phyloP scores from a whole-genome alignment of 2,797 vertebrate genomes.

The Limnodromus scolopaceus region DNA sequence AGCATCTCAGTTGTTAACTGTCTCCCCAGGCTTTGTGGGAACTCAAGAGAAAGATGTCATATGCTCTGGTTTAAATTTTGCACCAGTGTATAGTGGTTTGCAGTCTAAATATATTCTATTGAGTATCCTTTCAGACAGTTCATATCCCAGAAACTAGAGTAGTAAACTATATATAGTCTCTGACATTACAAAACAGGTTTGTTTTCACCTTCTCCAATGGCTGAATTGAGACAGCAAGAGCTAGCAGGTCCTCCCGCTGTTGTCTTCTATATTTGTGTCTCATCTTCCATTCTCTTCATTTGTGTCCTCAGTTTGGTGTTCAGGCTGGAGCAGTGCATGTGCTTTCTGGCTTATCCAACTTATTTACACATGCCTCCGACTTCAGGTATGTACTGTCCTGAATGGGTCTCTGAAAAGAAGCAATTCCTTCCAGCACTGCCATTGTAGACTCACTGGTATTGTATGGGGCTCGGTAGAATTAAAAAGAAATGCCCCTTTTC shows the following conservation, averaged over 20 bases:
- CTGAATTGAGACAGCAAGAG: slow-evolving; percentile 9
- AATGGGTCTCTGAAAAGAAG: background rate
- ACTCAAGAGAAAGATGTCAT: background rate
- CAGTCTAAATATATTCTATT: slow-evolving; percentile 41
- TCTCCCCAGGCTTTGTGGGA: background rate
- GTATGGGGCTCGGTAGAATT: background rate
- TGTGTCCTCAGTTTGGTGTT: background rate
- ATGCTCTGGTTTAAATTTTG: background rate
- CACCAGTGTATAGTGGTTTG: background rate
- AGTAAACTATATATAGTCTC: slow-evolving; percentile 52
- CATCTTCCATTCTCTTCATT: background rate
- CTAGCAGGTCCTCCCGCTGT: background rate
- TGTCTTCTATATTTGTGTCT: background rate
- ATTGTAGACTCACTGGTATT: background rate
- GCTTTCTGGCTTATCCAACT: background rate
- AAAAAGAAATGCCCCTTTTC: background rate
- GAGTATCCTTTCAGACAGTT: slow-evolving; percentile 26
- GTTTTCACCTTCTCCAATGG: slow-evolving; percentile 23
- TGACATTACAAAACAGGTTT: slow-evolving; percentile 43
- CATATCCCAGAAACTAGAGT: slow-evolving; percentile 23
- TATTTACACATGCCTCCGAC: background rate
- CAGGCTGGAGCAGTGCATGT: background rate
- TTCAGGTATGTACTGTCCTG: background rate
- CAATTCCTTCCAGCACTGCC: background rate
- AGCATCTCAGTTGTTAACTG: background rate